Base-by-base conservation (phyloP, 2,888 invertebrate species). In the Drosophila dives region DNA sequence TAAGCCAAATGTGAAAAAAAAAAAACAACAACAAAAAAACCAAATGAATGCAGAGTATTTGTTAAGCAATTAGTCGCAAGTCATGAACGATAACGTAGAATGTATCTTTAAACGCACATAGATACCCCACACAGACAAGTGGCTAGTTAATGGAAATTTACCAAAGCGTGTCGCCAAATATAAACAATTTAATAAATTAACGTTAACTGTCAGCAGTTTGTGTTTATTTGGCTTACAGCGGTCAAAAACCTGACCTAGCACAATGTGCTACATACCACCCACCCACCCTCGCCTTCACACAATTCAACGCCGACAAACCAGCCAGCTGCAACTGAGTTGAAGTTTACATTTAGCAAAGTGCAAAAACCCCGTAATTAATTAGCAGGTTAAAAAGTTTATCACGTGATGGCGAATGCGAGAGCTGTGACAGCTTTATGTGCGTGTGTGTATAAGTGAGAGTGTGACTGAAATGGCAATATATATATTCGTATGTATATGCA, bases 331-430 rank as follows among this genome's bases (percentile, higher is more conserved):
- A n/a, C 34, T 66, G 61, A 64, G 64, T 63, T 60, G 62, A 75
- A 78, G 77, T 78, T 78, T 79, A 78, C 77, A 79, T 75, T 75
- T 64, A 70, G 72, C 86, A 85, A 85, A 85, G 84, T 85, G 83
- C 84, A 88, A 85, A 86, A 86, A 88, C 84, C 84, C 71, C 88
- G 58, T 73, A 61, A 60, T 86, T 84, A 89, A 84, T 86, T 89
- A 84, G 77, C 80, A 72, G 63, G 82, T 71, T 71, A 77, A 86
- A 77, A 86, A 45, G 64, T 80, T 77, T 84, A 86, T 89, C 86
- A 86, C 86, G 86, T 86, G 86, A 86, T 84, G 77, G 64, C 34
- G 61, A 54, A 42, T 32, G 17, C 20, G 73, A 73, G 60, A 58
- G 69, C 63, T 55, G 12, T 26, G 64, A 36, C 34, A 59, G 38